A percentile compares a stretch with the other conserved stretches of the same genome.
These are phyloP conservation scores for Drosophila eohydei DNA, from an alignment of 2,888 invertebrate genomes.

Conservation along the genomic window DNA sequence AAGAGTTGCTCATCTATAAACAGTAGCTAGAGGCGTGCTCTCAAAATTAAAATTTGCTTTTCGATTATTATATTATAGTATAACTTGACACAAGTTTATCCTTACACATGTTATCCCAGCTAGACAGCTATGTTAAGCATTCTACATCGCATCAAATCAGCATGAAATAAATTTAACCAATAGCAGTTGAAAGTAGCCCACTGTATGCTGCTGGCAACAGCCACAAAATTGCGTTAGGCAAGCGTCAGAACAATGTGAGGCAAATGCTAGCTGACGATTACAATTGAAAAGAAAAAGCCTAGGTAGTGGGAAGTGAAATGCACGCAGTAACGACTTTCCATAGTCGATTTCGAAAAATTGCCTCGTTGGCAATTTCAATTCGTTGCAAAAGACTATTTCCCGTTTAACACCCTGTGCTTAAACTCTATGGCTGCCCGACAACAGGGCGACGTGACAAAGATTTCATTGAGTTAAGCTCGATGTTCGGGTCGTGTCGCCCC, in stretches of 20 bases:
- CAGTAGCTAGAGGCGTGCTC: background rate
- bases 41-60: too few species aligned
- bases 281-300: constrained; percentile 58
- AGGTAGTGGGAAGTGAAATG: constrained; percentile 41
- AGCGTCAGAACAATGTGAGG: constrained; percentile 8
- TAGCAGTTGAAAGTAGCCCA: background rate
- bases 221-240: constrained; percentile 56
- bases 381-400: constrained; percentile 14
- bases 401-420: constrained; percentile 9
- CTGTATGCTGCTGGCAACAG: constrained; percentile 30
- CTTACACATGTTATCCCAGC: background rate
- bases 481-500: background rate
- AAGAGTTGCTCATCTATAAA: too few species aligned
- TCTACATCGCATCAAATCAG: background rate
- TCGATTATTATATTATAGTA: too few species aligned
- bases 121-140: background rate
- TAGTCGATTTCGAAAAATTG: constrained; percentile 21
- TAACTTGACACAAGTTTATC: background rate
- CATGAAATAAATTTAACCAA: background rate
- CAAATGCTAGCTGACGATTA: constrained; percentile 19
- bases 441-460: constrained; percentile 61
- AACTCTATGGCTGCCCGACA: constrained; percentile 2
- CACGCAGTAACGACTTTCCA: constrained; percentile 31
- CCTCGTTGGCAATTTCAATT: constrained; percentile 59
- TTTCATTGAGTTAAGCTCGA: constrained; percentile 48